Conservation (phyloP, 2,888 invertebrate genomes). For the Hedychridium roseum region DNA sequence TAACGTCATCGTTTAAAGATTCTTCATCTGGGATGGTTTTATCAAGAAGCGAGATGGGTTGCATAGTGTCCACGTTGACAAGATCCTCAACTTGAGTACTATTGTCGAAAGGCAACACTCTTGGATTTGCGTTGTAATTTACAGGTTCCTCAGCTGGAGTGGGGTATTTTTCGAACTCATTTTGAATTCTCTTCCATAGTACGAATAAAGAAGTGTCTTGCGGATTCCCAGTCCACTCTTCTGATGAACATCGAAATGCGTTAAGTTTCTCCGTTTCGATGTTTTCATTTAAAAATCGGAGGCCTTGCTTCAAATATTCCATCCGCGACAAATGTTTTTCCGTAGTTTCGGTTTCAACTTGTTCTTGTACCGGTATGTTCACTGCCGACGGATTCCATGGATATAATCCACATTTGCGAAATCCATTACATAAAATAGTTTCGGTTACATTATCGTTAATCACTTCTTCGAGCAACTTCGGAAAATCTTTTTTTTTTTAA, state of each 20-base stretch:
- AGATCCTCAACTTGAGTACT: conserved; percentile 5
- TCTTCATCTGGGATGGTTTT: conserved; percentile 4
- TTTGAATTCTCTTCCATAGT: conserved; percentile 5
- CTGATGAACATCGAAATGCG: conserved; percentile 10
- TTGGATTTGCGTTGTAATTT: conserved; percentile 3
- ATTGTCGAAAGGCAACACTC: conserved; percentile 3
- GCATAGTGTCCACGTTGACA: conserved; percentile 2
- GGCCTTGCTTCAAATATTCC: conserved; percentile 5
- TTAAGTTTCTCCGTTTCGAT: conserved; percentile 7
- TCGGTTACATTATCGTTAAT: conserved; percentile 28
- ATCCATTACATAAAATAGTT: conserved; percentile 38
- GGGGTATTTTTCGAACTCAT: conserved; percentile 2
- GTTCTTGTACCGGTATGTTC: conserved; percentile 6
- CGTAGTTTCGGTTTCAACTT: conserved; percentile 5
- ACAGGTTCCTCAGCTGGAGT: conserved; percentile 1
- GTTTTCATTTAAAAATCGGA: conserved; percentile 12
- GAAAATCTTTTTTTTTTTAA: conserved; percentile 38
- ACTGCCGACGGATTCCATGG: conserved; percentile 25
- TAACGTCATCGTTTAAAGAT: conserved; percentile 5
- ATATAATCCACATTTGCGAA: conserved; percentile 42
- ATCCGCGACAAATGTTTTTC: conserved; percentile 5
- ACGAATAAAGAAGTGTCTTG: conserved; percentile 3
- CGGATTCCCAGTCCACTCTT: conserved; percentile 4
- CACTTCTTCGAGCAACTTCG: conserved; percentile 34
- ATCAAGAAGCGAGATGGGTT: not conserved